These are phyloP conservation scores for Phymorhynchus buccinoides DNA, from an alignment of 1,140 invertebrate genomes.

Conservation along the genomic window DNA sequence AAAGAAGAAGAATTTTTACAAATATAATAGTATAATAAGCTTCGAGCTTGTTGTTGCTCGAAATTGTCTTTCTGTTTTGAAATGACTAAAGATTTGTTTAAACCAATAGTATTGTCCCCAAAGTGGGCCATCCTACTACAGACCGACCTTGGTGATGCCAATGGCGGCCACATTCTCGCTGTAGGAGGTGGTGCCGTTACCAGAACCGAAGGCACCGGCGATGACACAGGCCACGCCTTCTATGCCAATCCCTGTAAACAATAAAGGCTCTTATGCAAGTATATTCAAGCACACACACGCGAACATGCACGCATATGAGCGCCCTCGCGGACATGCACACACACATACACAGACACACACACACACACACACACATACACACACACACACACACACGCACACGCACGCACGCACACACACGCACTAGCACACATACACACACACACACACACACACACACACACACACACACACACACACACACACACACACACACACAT, in stretches of 20 bases:
- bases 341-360: slow-evolving; percentile 26
- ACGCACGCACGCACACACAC: background rate
- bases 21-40: too few species aligned
- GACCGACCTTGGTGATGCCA: slow-evolving; percentile 78
- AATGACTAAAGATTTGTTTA: too few species aligned
- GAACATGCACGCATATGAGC: background rate
- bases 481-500: slow-evolving; percentile 23
- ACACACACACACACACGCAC: background rate
- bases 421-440: background rate
- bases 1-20: too few species aligned
- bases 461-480: slow-evolving; percentile 22
- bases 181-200: slow-evolving; percentile 89
- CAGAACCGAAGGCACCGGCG: slow-evolving; percentile 84
- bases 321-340: background rate
- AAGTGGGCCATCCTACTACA: too few species aligned
- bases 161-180: slow-evolving; percentile 89
- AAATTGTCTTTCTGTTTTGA: too few species aligned
- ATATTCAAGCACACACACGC: background rate
- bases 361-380: slow-evolving; percentile 13
- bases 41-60: too few species aligned
- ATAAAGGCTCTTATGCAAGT: background rate
- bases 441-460: background rate
- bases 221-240: slow-evolving; percentile 87
- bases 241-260: slow-evolving; percentile 78
- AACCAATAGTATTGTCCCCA: too few species aligned